Percentiles rank a stretch among this genome's conserved stretches.
Evolutionary conservation across 1,140 invertebrate genomes (phyloP).

Genomic region (Leptopilina clavipes): DNA sequence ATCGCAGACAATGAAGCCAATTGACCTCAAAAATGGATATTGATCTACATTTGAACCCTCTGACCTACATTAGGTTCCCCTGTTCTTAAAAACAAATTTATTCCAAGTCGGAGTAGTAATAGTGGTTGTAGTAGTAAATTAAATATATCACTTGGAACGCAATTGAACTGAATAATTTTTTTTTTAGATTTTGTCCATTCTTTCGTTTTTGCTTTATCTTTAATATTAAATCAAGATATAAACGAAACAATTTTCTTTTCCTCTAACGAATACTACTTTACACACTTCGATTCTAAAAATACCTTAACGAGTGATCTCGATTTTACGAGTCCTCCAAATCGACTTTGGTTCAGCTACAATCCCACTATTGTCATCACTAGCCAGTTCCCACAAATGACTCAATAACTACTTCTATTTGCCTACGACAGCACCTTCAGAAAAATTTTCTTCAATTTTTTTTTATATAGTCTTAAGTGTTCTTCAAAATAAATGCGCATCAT

Average conservation of each 20-base stretch:
- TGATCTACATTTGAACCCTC: constrained; percentile 10
- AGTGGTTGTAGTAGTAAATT: background rate
- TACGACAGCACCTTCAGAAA: constrained; percentile 26
- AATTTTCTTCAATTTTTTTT: constrained; percentile 11
- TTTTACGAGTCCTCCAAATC: constrained; percentile 29
- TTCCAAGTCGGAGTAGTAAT: background rate
- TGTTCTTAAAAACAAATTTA: constrained; percentile 8
- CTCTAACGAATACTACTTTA: background rate
- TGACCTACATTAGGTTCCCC: constrained; percentile 3
- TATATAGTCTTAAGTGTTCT: constrained; percentile 20
- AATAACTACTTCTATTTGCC: constrained; percentile 29
- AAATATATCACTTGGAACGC: constrained; percentile 1
- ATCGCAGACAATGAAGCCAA: background rate
- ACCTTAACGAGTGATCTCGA: constrained; percentile 29
- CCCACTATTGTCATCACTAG: constrained; percentile 32
- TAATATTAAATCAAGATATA: constrained; percentile 5
- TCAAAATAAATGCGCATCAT: constrained; percentile 18
- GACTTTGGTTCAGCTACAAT: constrained; percentile 17
- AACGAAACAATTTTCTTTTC: background rate
- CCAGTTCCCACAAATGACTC: constrained; percentile 32
- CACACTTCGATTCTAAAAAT: constrained; percentile 3
- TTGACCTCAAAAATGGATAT: constrained; percentile 11
- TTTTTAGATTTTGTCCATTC: background rate
- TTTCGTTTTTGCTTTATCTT: background rate
- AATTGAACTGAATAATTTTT: background rate